Evolutionary conservation across 2,888 invertebrate species (phyloP).

Genomic region (Leucophenga montana): DNA sequence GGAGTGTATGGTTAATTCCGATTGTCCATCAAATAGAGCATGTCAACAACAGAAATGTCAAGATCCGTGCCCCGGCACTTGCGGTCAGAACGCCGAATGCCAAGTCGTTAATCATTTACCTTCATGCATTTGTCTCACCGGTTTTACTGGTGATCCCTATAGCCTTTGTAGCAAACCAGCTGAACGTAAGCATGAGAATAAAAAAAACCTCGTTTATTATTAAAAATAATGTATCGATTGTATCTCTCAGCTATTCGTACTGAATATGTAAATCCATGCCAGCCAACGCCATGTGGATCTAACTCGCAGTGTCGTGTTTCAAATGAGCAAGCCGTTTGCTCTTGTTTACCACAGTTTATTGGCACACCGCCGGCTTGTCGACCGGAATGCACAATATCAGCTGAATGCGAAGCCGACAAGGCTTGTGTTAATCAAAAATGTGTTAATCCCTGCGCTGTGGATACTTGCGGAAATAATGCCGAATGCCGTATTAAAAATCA

Average conservation of each 20-base stretch:
- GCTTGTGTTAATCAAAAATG: slow-evolving; percentile 87
- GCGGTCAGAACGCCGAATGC: slow-evolving; percentile 83
- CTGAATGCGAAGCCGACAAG: slow-evolving; percentile 82
- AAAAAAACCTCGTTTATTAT: neutral
- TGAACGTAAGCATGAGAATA: slow-evolving; percentile 75
- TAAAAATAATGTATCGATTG: slow-evolving; percentile 34
- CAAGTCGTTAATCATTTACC: slow-evolving; percentile 83
- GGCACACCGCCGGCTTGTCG: slow-evolving; percentile 85
- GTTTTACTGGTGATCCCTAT: slow-evolving; percentile 85
- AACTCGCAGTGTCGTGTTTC: slow-evolving; percentile 83
- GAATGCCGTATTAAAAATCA: slow-evolving; percentile 85
- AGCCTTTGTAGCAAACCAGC: slow-evolving; percentile 75
- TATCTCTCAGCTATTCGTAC: slow-evolving; percentile 62
- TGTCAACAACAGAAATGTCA: slow-evolving; percentile 83
- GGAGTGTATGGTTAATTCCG: slow-evolving; percentile 82
- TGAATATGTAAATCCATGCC: slow-evolving; percentile 76
- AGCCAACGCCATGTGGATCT: slow-evolving; percentile 83
- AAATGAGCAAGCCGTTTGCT: slow-evolving; percentile 83
- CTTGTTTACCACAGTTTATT: slow-evolving; percentile 81
- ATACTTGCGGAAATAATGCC: slow-evolving; percentile 78
- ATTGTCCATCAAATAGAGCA: slow-evolving; percentile 81
- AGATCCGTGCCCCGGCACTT: slow-evolving; percentile 86
- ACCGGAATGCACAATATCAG: slow-evolving; percentile 85
- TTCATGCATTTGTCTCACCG: slow-evolving; percentile 80
- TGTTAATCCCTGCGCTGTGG: slow-evolving; percentile 83